phyloP scores from a whole-genome alignment of 2,113 vertebrate genomes.

The Coptodon bakossiorum region DNA sequence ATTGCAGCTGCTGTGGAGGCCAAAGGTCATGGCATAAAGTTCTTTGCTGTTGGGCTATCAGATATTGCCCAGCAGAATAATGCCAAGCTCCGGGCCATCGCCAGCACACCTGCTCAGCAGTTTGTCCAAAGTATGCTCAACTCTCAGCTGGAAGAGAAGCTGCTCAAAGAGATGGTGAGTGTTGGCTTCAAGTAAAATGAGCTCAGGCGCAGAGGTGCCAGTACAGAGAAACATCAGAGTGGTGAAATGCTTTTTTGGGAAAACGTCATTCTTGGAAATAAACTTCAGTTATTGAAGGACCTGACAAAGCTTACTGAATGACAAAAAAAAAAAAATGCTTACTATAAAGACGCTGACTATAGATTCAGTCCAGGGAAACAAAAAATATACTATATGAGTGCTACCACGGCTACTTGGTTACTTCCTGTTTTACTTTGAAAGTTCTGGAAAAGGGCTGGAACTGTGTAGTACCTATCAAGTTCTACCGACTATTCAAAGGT shows the following conservation, averaged over 20 bases:
- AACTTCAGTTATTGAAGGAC: not conserved
- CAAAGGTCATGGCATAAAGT: conserved; percentile 73
- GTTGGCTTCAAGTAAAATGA: not conserved
- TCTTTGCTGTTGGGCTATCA: conserved; percentile 81
- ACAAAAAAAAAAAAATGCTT: not conserved
- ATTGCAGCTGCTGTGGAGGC: conserved; percentile 69
- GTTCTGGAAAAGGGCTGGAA: not conserved
- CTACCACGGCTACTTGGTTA: not conserved
- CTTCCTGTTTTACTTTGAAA: not conserved
- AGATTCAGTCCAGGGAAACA: not conserved
- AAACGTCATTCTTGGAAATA: not conserved
- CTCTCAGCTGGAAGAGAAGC: conserved; percentile 63
- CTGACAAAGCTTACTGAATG: not conserved
- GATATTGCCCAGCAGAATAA: conserved; percentile 59
- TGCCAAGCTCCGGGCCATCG: conserved; percentile 76
- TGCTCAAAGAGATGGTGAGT: conserved; percentile 72
- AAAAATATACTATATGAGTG: not conserved
- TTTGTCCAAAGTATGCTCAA: conserved; percentile 77
- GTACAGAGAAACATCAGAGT: not conserved
- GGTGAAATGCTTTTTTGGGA: not conserved
- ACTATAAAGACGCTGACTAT: not conserved
- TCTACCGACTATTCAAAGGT: fast-evolving
- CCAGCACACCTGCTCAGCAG: conserved; percentile 72
- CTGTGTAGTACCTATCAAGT: not conserved
- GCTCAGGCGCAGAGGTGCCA: not conserved